Evolutionary conservation across 2,888 invertebrate genomes (phyloP), one percentile per base, ranked within the genome.

Genomic region (Folsomia manolachei): DNA sequence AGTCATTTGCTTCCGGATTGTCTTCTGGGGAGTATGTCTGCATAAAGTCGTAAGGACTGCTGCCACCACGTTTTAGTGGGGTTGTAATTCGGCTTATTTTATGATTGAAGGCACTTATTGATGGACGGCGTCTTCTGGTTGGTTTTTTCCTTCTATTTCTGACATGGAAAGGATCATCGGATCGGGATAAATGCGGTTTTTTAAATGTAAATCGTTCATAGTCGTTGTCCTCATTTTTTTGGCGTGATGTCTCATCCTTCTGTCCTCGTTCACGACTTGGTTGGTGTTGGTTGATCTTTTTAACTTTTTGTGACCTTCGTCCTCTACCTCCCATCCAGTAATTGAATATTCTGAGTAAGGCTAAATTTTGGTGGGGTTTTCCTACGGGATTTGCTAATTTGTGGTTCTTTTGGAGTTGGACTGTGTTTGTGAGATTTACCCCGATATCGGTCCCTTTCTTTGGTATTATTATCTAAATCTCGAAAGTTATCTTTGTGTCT

Each of bases 1-100:
- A 79, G 39, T 79, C 80, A 26, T 80, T 78, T 1, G 75, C 68
- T 71, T 79, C 79, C 1, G 76, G 71, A 52, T 72, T 69, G 53
- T 9, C n/a, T 23, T 9, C 2, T 1, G 65, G 51, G 19, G 23
- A 23, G 65, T 51, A 9, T 21, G 19, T 71, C 69, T 23, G 18
- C 52, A 2, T 61, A n/a, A 18, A 26, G 19, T 63, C 64, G n/a
- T 63, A 62, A 7, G 64, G 60, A 9, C 14, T 24, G 19, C 2
- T 11, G 25, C 24, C 21, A 1, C 71, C 56, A 11, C 66, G 25
- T 51, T 60, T 70, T 23, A 61, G 69, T 1, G 60, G n/a, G 7
- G 63, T 51, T 9, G 70, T 14, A 39, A 4, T 14, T 56, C 56
- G 11, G n/a, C 56, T 56, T 18, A n/a, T 56, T 56, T 21, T 56